Conservation (phyloP, 2,797 vertebrate genomes). For the Gymnopithys bicolor region DNA sequence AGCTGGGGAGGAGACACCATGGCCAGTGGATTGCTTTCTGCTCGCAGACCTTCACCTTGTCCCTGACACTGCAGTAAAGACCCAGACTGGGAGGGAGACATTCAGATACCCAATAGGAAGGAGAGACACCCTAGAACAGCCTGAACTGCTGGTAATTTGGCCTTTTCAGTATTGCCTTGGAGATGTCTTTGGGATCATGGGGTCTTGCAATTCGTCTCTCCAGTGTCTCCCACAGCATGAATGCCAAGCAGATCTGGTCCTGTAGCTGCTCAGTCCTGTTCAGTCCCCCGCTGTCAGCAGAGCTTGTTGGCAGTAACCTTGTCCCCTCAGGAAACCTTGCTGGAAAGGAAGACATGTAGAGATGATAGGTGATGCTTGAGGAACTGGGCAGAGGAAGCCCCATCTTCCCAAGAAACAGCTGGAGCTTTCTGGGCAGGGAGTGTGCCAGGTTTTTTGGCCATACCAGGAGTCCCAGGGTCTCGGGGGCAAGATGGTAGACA, state of each 20-base stretch:
- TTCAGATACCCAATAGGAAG: not conserved
- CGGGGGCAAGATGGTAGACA: fast-evolving
- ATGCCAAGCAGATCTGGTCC: not conserved
- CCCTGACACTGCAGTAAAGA: not conserved
- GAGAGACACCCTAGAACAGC: not conserved
- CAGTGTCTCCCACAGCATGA: not conserved
- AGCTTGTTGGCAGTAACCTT: not conserved
- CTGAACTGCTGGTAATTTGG: not conserved
- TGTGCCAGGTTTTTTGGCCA: not conserved
- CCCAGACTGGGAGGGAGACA: fast-evolving
- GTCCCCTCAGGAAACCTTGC: not conserved
- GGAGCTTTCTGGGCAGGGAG: not conserved
- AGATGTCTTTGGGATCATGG: not conserved
- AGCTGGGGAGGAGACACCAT: fast-evolving
- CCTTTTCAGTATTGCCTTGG: not conserved
- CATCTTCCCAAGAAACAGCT: fast-evolving
- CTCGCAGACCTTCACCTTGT: not conserved
- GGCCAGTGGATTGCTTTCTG: not conserved
- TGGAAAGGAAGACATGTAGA: not conserved
- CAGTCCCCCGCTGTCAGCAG: not conserved
- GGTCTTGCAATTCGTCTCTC: not conserved
- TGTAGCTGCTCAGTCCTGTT: not conserved
- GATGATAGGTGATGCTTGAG: not conserved
- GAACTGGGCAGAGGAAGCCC: not conserved
- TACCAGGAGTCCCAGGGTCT: not conserved